phyloP scores from a whole-genome alignment of 2,888 invertebrate species.

The Subacronicta megacephala region DNA sequence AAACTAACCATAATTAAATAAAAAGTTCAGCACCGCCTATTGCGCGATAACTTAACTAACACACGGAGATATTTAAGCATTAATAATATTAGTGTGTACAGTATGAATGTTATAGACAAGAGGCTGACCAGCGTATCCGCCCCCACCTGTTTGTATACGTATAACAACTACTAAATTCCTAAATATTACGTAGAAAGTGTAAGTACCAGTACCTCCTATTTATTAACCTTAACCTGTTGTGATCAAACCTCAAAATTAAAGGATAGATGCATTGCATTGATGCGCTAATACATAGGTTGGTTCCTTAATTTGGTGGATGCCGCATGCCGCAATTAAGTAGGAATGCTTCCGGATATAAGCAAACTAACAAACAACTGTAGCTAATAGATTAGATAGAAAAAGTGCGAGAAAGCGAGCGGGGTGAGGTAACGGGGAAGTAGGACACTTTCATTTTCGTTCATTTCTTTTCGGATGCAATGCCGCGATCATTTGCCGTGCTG shows the following conservation, averaged over 20 bases:
- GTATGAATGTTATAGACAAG: no score
- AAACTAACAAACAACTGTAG: slow-evolving; percentile 72
- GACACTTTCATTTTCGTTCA: slow-evolving; percentile 89
- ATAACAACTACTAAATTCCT: no score
- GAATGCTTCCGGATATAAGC: slow-evolving; percentile 70
- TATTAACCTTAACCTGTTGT: no score
- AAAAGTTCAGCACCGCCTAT: no score
- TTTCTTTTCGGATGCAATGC: slow-evolving; percentile 87
- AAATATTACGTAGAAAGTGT: no score
- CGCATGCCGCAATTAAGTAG: slow-evolving; percentile 51
- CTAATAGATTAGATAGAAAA: slow-evolving; percentile 83
- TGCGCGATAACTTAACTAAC: no score
- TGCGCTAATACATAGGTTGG: not conserved
- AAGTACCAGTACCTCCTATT: no score
- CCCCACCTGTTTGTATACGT: no score
- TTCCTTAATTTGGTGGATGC: slow-evolving; percentile 48
- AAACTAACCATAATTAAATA: no score
- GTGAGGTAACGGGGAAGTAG: slow-evolving; percentile 77
- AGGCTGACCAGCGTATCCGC: no score
- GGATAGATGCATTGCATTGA: slow-evolving; percentile 1
- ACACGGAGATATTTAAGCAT: no score
- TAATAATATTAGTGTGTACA: no score
- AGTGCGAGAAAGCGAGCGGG: slow-evolving; percentile 81
- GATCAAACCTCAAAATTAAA: slow-evolving; percentile 6
- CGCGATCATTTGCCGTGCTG: slow-evolving; percentile 79